Percentiles rank a stretch among this genome's conserved stretches.
These are phyloP conservation scores for Crotalus tigris DNA, from an alignment of 2,113 vertebrate genomes.

Conservation along the genomic window DNA sequence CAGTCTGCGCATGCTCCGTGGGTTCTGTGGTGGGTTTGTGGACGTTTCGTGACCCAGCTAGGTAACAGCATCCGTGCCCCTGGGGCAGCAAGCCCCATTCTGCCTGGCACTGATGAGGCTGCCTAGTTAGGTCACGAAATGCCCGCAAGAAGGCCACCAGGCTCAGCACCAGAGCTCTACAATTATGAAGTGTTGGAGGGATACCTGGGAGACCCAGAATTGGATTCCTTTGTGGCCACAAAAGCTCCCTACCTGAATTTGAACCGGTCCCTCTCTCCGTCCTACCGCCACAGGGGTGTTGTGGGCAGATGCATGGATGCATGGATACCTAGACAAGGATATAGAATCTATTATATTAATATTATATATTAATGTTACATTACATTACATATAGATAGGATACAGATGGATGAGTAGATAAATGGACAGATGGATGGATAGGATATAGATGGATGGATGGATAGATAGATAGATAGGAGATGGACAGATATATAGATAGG, in stretches of 20 bases:
- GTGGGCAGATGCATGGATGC: neutral
- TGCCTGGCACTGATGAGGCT: neutral
- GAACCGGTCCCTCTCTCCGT: neutral
- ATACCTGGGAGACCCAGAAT: neutral
- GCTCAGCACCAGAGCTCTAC: neutral
- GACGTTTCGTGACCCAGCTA: neutral
- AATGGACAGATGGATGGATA: too few relatives aligned
- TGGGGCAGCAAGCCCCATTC: neutral
- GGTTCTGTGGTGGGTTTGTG: neutral
- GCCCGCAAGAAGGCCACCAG: neutral
- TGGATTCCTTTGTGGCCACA: neutral
- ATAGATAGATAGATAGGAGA: too few relatives aligned
- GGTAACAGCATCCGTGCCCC: fast-evolving
- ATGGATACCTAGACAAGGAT: neutral
- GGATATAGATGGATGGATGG: too few relatives aligned
- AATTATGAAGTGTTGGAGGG: neutral
- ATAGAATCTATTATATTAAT: neutral
- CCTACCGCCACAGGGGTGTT: neutral
- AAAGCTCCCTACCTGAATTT: neutral
- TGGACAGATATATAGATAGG: too few relatives aligned
- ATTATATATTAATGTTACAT: too few relatives aligned
- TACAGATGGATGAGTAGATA: too few relatives aligned
- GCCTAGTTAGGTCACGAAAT: neutral
- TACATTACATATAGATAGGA: too few relatives aligned
- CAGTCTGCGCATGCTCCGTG: neutral